phyloP scores from a whole-genome alignment of 1,140 invertebrate species.

The Carposina sasakii region DNA sequence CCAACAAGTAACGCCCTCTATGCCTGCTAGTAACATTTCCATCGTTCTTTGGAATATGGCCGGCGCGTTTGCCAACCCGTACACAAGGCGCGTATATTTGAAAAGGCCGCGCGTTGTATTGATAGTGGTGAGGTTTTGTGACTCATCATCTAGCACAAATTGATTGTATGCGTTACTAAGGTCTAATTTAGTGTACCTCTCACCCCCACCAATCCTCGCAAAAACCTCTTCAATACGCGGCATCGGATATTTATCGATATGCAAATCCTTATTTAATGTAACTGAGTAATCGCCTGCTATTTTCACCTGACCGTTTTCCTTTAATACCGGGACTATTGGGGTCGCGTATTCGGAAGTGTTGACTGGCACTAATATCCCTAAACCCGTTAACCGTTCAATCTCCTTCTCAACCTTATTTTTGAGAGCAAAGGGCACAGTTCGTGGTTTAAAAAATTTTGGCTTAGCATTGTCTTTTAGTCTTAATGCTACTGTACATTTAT shows the following conservation, averaged over 20 bases:
- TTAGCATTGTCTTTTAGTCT: constrained; percentile 18
- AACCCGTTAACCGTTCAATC: constrained; percentile 17
- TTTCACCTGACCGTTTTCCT: constrained; percentile 23
- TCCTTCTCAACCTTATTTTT: constrained; percentile 22
- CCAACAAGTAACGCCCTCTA: constrained; percentile 29
- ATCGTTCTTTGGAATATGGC: constrained; percentile 45
- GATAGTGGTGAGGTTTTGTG: constrained; percentile 35
- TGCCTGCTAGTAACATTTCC: constrained; percentile 37
- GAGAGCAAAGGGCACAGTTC: constrained; percentile 24
- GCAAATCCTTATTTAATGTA: constrained; percentile 27
- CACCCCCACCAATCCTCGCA: constrained; percentile 27
- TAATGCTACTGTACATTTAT: constrained; percentile 28
- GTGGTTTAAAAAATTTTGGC: constrained; percentile 32
- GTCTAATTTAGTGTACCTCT: constrained; percentile 37
- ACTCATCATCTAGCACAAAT: constrained; percentile 28
- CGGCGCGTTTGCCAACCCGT: constrained; percentile 39
- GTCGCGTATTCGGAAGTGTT: constrained; percentile 23
- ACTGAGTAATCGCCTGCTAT: constrained; percentile 31
- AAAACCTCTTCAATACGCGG: constrained; percentile 32
- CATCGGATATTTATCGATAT: constrained; percentile 29
- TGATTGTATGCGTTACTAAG: constrained; percentile 41
- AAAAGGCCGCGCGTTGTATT: constrained; percentile 41
- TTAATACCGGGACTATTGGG: constrained; percentile 31
- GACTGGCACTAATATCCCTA: constrained; percentile 26
- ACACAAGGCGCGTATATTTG: constrained; percentile 39